Conservation (phyloP, 2,113 vertebrate species). For the Acrocephalus arundinaceus region DNA sequence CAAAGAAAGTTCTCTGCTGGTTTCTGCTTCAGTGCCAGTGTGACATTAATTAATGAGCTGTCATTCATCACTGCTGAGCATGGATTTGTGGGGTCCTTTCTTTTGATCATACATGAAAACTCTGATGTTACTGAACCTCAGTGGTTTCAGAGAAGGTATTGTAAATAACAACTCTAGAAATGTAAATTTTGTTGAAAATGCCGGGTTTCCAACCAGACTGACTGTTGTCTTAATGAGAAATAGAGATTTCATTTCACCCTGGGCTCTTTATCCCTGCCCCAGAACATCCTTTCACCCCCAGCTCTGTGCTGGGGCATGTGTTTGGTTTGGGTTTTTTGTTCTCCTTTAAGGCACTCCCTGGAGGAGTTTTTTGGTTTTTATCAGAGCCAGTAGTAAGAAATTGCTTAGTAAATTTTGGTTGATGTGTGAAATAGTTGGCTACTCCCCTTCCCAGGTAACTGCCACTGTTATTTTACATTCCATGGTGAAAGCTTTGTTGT, state of each 20-base stretch:
- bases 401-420: background rate
- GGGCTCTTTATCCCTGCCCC: background rate
- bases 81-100: background rate
- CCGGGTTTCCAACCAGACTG: background rate
- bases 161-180: background rate
- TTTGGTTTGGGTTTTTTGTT: background rate
- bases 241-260: background rate
- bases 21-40: background rate
- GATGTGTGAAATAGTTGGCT: background rate
- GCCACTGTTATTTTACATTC: background rate
- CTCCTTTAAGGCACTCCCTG: background rate
- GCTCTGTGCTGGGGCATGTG: fast-evolving
- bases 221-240: background rate
- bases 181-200: background rate
- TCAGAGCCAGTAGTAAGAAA: background rate
- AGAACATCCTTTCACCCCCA: background rate
- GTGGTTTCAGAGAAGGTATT: background rate
- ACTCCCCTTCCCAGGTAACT: background rate
- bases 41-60: background rate
- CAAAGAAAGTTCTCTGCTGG: background rate
- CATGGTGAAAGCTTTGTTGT: background rate
- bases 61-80: background rate
- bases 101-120: background rate
- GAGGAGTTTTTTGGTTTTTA: background rate
- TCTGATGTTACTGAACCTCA: background rate